These are phyloP conservation scores for Euschistus heros DNA, from an alignment of 1,140 invertebrate genomes.

Conservation along the genomic window DNA sequence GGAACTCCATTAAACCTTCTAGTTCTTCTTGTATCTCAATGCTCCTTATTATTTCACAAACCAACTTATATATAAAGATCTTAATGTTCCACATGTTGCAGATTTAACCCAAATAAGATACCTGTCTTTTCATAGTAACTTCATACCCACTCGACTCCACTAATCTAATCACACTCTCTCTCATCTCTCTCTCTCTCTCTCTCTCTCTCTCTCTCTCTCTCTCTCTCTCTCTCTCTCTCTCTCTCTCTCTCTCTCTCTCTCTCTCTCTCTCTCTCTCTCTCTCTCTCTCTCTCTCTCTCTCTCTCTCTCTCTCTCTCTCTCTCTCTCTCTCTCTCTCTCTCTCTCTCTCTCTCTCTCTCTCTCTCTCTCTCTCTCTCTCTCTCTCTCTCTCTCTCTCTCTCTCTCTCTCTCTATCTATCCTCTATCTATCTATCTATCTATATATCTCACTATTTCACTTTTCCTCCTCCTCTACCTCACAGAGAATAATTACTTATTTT, in stretches of 20 bases:
- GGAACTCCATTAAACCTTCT: too few species aligned
- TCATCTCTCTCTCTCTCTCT: neutral
- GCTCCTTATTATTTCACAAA: too few species aligned
- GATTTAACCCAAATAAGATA: too few species aligned
- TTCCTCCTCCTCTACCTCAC: conserved; percentile 21
- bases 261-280: conserved; percentile 21
- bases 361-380: conserved; percentile 24
- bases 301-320: conserved; percentile 25
- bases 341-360: conserved; percentile 14
- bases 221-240: conserved; percentile 24
- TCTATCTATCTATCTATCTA: conserved; percentile 8
- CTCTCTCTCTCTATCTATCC: conserved; percentile 21
- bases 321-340: conserved; percentile 4
- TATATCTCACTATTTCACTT: conserved; percentile 26
- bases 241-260: conserved; percentile 21
- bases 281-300: conserved; percentile 12
- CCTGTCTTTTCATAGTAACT: too few species aligned
- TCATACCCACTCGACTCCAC: too few species aligned
- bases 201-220: conserved; percentile 11
- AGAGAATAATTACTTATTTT: too few species aligned
- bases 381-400: conserved; percentile 21
- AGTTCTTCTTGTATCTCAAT: too few species aligned
- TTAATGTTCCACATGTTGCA: too few species aligned
- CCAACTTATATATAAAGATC: too few species aligned
- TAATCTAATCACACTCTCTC: too few species aligned